Base-by-base conservation (phyloP, 2,797 vertebrate genomes). In the Gadopsis marmoratus region DNA sequence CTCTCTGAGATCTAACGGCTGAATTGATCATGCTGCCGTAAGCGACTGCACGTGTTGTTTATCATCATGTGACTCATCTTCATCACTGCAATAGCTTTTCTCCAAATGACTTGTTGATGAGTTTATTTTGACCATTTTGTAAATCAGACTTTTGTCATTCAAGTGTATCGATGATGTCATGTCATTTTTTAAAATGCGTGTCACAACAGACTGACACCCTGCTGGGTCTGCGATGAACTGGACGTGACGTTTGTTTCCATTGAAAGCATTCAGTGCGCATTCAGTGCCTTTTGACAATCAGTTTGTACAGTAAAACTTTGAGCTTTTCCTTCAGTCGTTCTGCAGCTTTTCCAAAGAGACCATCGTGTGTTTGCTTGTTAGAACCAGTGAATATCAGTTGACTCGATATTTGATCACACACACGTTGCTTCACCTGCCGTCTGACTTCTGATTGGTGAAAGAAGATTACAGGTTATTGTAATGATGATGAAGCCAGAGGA, bases 211-310 rank as follows among this genome's bases (percentile, higher is more conserved):
- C 41, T 63, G 41, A 43, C 60, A 33, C 19, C 2, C 54, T 33
- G 33, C 29, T 31, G 17, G 48, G 19, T n/a, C 2, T 60, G 58
- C 39, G n/a, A 41, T 7, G 4, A 41, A 14, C 37, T 26, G 21
- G 23, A 9, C 7, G 37, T 16, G 10, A 7, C 7, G 10, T 31
- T 43, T 26, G 23, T 70, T 29, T 35, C 14, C 47, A 5, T 64
- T 76, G 2, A 37, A 26, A 78, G 31, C 76, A 41, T 72, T 43
- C n/a, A 54, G 83, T 88, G 91, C 91, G n/a, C n/a, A n/a, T n/a
- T n/a, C n/a, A n/a, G n/a, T n/a, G n/a, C n/a, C n/a, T 80, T 92
- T 76, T 68, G 94, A 94, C 94, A 94, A 94, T 94, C 94, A 88
- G 39, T 73, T 63, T 71, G 29, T 63, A 23, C 51, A 53, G 64